Evolutionary conservation across 2,797 vertebrate genomes (phyloP).

Genomic region (Lophius americanus): DNA sequence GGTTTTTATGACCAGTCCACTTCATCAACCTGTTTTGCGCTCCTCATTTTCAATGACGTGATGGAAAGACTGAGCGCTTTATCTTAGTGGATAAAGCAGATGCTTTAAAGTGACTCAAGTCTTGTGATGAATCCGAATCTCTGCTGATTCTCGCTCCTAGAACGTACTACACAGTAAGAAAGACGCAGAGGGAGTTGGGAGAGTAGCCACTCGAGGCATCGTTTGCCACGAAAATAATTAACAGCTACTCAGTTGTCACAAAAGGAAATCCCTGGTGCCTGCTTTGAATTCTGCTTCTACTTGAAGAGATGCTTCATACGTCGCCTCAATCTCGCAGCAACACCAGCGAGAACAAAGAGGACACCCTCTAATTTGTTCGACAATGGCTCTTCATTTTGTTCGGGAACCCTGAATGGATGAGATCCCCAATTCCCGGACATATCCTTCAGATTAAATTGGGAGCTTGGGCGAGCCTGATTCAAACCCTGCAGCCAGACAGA

Average conservation of each 20-base stretch:
- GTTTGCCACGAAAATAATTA: slow-evolving; percentile 55
- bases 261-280: slow-evolving; percentile 40
- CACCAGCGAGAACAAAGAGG: slow-evolving; percentile 46
- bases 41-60: too few species aligned
- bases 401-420: slow-evolving; percentile 30
- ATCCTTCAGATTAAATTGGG: slow-evolving; percentile 56
- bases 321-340: slow-evolving; percentile 53
- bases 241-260: slow-evolving; percentile 50
- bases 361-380: slow-evolving; percentile 52
- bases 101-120: too few species aligned
- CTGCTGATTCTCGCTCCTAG: too few species aligned
- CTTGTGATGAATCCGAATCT: too few species aligned
- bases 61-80: too few species aligned
- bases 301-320: slow-evolving; percentile 46
- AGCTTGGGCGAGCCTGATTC: slow-evolving; percentile 19
- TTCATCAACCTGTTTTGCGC: too few species aligned
- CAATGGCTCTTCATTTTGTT: slow-evolving; percentile 37
- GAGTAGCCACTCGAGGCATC: slow-evolving; percentile 36
- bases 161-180: neutral
- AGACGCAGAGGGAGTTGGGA: slow-evolving; percentile 16
- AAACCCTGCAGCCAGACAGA: slow-evolving; percentile 4
- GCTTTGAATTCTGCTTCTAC: slow-evolving; percentile 48
- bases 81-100: too few species aligned
- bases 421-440: slow-evolving; percentile 40
- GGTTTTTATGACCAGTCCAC: too few species aligned